Evolutionary conservation across 2,888 invertebrate genomes (phyloP), one percentile per base, ranked within the genome.

Genomic region (Athrips mouffetella): DNA sequence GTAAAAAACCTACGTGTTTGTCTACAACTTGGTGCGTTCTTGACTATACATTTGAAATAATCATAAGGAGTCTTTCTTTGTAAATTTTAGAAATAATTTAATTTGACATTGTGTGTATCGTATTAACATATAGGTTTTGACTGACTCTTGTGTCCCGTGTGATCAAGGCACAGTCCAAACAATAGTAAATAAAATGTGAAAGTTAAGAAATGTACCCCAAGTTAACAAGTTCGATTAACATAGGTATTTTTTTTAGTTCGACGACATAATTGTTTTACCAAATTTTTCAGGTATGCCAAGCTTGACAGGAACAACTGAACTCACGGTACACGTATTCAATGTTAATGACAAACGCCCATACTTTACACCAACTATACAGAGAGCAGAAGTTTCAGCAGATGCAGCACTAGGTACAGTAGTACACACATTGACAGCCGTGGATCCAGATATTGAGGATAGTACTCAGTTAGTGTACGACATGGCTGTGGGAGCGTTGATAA

Each of bases 291-390:
- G 96, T 27, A 91, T 92, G 3, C 97, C 97, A 1, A 92, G 93
- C 58, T 80, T 94, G 42, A 94, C 94, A 0, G 96, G 96, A 6
- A 95, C 95, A 0, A 91, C 95, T 0, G 94, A 93, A 0, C 80
- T 98, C 1, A 93, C 92, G 29, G 91, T 98, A 4, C 92, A 91
- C 62, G 92, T 98, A 2, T 90, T 93, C 23, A 96, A 98, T 72
- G 94, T 93, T 45, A 98, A 98, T 74, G 96, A 97, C 70, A 97
- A 96, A 73, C 89, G 92, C 51, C 97, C 98, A 0, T 92, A 91
- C 72, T 96, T 97, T 73, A 91, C 91, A 1, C 96, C 97, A 0
- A 74, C 91, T 27, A 92, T 93, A 6, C 96, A 96, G 70, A 89
- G 94, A 53, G 93, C 94, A 0, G 94, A 95, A 82, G 91, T 94